Evolutionary conservation across 2,113 vertebrate species (phyloP).

Genomic region (Azemiops feae): DNA sequence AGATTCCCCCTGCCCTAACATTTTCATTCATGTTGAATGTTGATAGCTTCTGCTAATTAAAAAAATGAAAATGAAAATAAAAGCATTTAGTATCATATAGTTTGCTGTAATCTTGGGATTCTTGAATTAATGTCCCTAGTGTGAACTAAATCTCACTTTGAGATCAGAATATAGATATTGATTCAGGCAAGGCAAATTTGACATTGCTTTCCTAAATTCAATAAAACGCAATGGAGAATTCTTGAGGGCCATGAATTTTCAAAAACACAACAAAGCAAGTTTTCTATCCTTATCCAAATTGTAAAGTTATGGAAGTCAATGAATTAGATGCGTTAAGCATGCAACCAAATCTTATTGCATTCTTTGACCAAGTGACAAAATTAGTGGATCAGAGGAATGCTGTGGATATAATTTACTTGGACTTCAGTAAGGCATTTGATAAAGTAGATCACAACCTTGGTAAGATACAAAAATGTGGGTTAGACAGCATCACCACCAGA

Average conservation of each 20-base stretch:
- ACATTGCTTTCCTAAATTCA: neutral
- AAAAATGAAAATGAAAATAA: neutral
- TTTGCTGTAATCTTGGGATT: neutral
- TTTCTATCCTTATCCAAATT: neutral
- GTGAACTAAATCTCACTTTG: neutral
- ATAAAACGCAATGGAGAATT: neutral
- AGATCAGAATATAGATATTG: neutral
- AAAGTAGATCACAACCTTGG: no score
- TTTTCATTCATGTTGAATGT: neutral
- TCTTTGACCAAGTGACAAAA: no score
- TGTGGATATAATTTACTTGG: no score
- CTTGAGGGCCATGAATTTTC: neutral
- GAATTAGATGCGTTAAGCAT: neutral
- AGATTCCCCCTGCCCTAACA: neutral
- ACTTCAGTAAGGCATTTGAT: no score
- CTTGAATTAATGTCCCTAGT: neutral
- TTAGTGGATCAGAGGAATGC: no score
- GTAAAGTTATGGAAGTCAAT: neutral
- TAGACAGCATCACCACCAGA: no score
- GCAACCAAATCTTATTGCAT: no score
- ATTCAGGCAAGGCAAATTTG: neutral
- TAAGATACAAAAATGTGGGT: no score
- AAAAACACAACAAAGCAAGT: neutral
- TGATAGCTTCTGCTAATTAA: neutral
- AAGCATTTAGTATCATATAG: neutral